Evolutionary conservation across 1,140 invertebrate species (phyloP).

Genomic region (Charaxes varanes): DNA sequence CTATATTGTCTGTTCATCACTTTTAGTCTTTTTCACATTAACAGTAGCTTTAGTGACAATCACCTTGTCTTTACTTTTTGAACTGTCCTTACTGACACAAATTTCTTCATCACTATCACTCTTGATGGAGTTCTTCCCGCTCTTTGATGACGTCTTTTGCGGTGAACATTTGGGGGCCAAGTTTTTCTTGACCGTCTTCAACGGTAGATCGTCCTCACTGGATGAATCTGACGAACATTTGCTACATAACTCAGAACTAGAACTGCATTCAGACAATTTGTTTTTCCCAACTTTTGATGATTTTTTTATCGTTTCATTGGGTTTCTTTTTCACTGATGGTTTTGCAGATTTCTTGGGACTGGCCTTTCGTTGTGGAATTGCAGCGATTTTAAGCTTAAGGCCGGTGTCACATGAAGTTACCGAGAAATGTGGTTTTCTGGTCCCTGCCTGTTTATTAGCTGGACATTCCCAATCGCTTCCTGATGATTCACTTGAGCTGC

Average conservation of each 20-base stretch:
- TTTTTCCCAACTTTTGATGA: slow-evolving; percentile 40
- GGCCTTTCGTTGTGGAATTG: slow-evolving; percentile 49
- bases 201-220: slow-evolving; percentile 60
- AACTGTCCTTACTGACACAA: slow-evolving; percentile 39
- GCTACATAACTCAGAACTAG: slow-evolving; percentile 60
- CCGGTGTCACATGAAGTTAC: slow-evolving; percentile 65
- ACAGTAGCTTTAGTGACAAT: slow-evolving; percentile 37
- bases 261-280: slow-evolving; percentile 50
- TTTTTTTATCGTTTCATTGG: slow-evolving; percentile 23
- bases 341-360: slow-evolving; percentile 40
- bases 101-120: slow-evolving; percentile 56
- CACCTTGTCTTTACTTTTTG: slow-evolving; percentile 42
- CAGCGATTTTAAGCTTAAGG: slow-evolving; percentile 62
- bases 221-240: slow-evolving; percentile 64
- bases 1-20: too few species aligned
- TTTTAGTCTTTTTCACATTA: slow-evolving; percentile 57
- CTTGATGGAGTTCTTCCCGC: slow-evolving; percentile 28
- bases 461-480: slow-evolving; percentile 62
- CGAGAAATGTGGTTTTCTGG: slow-evolving; percentile 57
- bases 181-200: slow-evolving; percentile 55
- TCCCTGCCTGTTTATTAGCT: slow-evolving; percentile 37
- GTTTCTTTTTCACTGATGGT: slow-evolving; percentile 51
- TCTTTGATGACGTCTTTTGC: slow-evolving; percentile 31
- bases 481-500: slow-evolving; percentile 47
- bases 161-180: slow-evolving; percentile 48